These are phyloP conservation scores for Gryon sp. DNA, from an alignment of 1,140 invertebrate species.

Conservation along the genomic window DNA sequence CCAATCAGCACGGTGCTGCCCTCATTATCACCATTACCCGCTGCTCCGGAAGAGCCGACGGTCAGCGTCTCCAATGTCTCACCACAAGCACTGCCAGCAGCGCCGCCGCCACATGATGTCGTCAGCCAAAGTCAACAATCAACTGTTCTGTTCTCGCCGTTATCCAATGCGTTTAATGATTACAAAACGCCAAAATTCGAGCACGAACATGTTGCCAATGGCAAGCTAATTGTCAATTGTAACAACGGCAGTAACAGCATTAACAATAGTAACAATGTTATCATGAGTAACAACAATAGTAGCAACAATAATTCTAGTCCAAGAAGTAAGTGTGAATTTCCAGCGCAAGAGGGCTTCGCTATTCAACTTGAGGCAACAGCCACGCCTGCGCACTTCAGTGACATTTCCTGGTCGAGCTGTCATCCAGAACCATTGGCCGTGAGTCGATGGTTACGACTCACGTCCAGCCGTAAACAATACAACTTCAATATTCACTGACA, in stretches of 20 bases:
- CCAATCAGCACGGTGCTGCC: slow-evolving; percentile 74
- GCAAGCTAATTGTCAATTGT: slow-evolving; percentile 70
- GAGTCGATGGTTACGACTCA: slow-evolving; percentile 77
- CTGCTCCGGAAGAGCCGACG: slow-evolving; percentile 2
- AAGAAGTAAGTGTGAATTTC: slow-evolving; percentile 68
- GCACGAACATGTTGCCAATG: slow-evolving; percentile 63
- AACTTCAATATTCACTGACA: slow-evolving; percentile 80
- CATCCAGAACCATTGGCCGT: slow-evolving; percentile 77
- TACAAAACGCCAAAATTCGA: slow-evolving; percentile 35
- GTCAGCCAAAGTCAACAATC: not conserved
- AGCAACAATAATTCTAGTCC: slow-evolving; percentile 47
- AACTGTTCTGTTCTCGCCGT: slow-evolving; percentile 1
- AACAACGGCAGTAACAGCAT: slow-evolving; percentile 1
- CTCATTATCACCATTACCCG: slow-evolving; percentile 71
- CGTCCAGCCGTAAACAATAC: slow-evolving; percentile 78
- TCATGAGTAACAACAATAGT: not conserved
- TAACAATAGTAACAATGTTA: not conserved
- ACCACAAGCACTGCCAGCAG: slow-evolving; percentile 20
- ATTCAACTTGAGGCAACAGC: slow-evolving; percentile 76
- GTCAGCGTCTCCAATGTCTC: not conserved
- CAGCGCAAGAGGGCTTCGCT: slow-evolving; percentile 55
- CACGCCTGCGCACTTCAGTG: slow-evolving; percentile 72
- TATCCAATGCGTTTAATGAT: slow-evolving; percentile 7
- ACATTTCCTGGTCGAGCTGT: slow-evolving; percentile 77
- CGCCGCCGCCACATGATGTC: not conserved